Evolutionary conservation across 2,797 vertebrate species (phyloP).

Genomic region (Peromyscus aztecus): DNA sequence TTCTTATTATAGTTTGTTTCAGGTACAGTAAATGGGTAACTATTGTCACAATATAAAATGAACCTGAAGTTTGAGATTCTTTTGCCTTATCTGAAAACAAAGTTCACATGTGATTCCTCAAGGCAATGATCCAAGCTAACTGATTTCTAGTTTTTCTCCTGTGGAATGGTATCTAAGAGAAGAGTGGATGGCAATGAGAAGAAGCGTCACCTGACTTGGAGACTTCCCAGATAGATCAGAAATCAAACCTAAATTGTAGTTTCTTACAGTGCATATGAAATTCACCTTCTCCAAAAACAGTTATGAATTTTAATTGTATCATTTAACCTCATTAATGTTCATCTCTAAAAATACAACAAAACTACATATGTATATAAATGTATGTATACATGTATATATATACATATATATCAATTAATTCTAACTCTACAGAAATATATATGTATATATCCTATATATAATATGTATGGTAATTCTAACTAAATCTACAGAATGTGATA

Average conservation of each 20-base stretch:
- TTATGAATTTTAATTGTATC: neutral
- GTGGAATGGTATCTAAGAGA: neutral
- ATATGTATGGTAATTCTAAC: neutral
- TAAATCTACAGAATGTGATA: neutral
- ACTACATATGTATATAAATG: neutral
- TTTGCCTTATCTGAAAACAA: neutral
- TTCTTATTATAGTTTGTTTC: constrained; percentile 8
- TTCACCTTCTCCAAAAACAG: neutral
- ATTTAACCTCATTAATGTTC: neutral
- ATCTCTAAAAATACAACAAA: neutral
- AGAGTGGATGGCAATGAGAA: neutral
- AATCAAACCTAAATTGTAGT: neutral
- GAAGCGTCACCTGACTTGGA: neutral
- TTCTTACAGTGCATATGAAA: neutral
- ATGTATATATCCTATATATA: no score
- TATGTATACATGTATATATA: no score
- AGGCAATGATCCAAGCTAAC: neutral
- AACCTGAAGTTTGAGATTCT: neutral
- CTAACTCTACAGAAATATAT: no score
- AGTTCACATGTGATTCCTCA: constrained; percentile 4
- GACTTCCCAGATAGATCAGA: constrained; percentile 13
- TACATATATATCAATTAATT: no score
- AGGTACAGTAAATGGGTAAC: neutral
- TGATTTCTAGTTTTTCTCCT: neutral
- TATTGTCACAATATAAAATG: neutral